phyloP scores from a whole-genome alignment of 2,113 vertebrate genomes.

The Campylomormyrus numenius region DNA sequence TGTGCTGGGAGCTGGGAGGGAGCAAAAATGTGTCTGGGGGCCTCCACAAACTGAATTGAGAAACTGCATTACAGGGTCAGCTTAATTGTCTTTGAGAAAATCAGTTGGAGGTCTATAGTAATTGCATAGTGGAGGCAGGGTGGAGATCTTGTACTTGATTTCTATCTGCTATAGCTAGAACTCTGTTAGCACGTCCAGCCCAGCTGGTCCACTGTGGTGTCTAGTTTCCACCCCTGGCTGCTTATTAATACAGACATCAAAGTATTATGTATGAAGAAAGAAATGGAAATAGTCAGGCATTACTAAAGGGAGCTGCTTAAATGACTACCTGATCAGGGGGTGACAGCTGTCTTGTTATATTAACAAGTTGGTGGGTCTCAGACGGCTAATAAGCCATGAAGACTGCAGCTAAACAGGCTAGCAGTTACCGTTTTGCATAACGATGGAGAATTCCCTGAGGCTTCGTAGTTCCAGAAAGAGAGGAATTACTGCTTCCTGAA shows the following conservation, averaged over 20 bases:
- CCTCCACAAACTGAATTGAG: not conserved
- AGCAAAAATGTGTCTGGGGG: not conserved
- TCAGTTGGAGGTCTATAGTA: not conserved
- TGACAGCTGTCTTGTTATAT: not conserved
- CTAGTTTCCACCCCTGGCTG: not conserved
- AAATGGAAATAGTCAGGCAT: not conserved
- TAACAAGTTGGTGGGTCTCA: not conserved
- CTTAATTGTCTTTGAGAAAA: not conserved
- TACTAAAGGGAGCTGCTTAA: not conserved
- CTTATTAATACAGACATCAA: not conserved
- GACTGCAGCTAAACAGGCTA: not conserved
- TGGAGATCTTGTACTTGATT: not conserved
- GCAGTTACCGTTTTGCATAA: not conserved
- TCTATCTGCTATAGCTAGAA: not conserved
- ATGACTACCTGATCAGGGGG: not conserved
- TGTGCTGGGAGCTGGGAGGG: not conserved
- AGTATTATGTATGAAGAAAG: not conserved
- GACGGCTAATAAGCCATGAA: not conserved
- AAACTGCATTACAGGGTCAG: not conserved
- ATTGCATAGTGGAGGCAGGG: not conserved
- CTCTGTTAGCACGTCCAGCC: not conserved
- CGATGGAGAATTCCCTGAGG: not conserved
- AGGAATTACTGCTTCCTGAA: not conserved
- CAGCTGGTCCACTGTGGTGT: not conserved
- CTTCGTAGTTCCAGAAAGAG: not conserved